Base-by-base conservation (phyloP, 2,113 vertebrate species). In the Plestiodon gilberti region DNA sequence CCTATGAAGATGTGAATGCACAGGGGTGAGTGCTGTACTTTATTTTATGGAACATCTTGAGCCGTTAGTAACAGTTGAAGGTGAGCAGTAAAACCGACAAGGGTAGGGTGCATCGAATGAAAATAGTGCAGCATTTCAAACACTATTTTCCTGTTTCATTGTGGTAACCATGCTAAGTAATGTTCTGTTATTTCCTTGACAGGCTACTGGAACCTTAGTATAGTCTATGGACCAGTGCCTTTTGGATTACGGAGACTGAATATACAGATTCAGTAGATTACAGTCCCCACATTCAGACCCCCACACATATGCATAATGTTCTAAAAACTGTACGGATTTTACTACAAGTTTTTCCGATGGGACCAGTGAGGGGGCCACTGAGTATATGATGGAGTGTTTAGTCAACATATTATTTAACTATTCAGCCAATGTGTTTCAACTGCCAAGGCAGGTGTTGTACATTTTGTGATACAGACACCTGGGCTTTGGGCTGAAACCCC, bases 391-490 rank as follows among this genome's bases (percentile, higher is more conserved):
- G 25, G 25, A 89, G 1, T 82, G 81, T 84, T 77, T 59, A 61
- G 14, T 71, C 55, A 82, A 6, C 80, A 82, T 91, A 59, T 67
- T 18, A n/a, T 88, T 86, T 75, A 78, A 81, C 7, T 88, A 3
- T 33, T 91, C 84, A 87, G 82, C 2, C 62, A 15, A 20, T 88
- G 78, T 82, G 43, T 82, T 73, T 43, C 35, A 90, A 87, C 81
- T 78, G 52, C 35, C 76, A 87, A 62, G 25, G 64, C 78, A 90
- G 81, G 85, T 81, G 59, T 40, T 71, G 65, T 40, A 48, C 35
- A 85, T 84, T 18, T 84, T 91, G 18, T 80, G 71, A 89, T 38
- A 57, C 81, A 78, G 30, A 83, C 59, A 57, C 6, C 18, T 78
- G 33, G 15, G 77, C 91, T 80, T 82, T 73, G 69, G 62, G 71